Conservation (phyloP, 2,797 vertebrate species). For the Halcyon smyrnensis region DNA sequence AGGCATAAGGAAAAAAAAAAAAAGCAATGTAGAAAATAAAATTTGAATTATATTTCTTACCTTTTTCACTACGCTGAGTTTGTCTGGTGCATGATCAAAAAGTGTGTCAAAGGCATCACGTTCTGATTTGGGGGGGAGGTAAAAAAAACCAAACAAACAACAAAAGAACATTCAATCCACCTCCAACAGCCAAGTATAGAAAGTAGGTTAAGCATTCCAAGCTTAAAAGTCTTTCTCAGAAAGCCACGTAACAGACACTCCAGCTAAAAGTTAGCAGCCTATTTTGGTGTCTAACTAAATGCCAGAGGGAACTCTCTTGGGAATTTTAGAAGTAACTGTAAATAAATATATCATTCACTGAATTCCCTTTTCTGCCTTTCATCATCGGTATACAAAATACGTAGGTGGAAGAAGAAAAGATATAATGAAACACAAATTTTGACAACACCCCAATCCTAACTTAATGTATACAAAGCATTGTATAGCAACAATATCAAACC, state of each 20-base stretch:
- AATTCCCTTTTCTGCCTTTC: neutral
- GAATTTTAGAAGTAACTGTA: neutral
- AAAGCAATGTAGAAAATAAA: neutral
- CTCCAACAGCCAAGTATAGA: neutral
- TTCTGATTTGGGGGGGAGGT: conserved; percentile 76
- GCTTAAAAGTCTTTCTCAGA: neutral
- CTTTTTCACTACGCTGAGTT: conserved; percentile 97
- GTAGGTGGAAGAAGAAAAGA: neutral
- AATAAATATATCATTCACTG: neutral
- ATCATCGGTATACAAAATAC: neutral
- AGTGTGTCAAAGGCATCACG: conserved; percentile 96
- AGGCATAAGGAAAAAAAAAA: neutral
- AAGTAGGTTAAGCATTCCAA: neutral
- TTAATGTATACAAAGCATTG: neutral
- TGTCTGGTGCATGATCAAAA: conserved; percentile 95
- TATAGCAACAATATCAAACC: neutral
- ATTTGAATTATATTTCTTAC: conserved; percentile 68
- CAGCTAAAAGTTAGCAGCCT: neutral
- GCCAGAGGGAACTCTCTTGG: neutral
- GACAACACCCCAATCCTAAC: neutral
- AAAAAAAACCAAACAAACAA: too few species aligned
- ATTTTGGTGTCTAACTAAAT: neutral
- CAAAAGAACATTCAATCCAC: neutral
- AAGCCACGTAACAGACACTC: neutral
- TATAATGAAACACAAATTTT: neutral